Percentiles rank a stretch among this genome's conserved stretches.
Evolutionary conservation across 2,797 vertebrate species (phyloP).

Genomic region (Crenuchus spilurus): DNA sequence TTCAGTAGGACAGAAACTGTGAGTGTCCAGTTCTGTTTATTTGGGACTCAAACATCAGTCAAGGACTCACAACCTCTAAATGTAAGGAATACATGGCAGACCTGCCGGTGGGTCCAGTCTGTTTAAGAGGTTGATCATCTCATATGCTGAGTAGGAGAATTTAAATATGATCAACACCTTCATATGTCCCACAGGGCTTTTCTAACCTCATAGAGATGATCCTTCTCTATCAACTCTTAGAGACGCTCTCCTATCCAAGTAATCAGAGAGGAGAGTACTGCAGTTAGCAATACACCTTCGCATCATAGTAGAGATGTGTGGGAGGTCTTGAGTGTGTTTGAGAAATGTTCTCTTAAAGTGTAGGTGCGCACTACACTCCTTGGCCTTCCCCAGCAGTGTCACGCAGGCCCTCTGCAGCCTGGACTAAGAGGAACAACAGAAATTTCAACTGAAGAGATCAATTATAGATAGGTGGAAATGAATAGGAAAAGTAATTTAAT

Average conservation of each 20-base stretch:
- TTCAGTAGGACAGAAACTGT: no score
- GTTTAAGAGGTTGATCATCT: no score
- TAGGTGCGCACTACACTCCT: slow-evolving; percentile 47
- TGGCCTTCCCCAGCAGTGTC: slow-evolving; percentile 74
- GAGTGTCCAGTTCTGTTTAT: no score
- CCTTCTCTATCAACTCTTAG: background rate
- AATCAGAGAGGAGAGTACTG: slow-evolving; percentile 34
- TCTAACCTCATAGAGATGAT: background rate
- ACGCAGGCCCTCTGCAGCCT: slow-evolving; percentile 74
- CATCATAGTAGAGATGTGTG: slow-evolving; percentile 13
- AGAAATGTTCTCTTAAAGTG: slow-evolving; percentile 26
- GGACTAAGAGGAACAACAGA: slow-evolving; percentile 84
- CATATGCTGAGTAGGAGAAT: background rate
- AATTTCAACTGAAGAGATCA: slow-evolving; percentile 86
- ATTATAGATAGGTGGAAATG: slow-evolving; percentile 89
- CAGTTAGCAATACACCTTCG: slow-evolving; percentile 1
- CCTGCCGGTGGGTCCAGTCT: no score
- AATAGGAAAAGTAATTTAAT: slow-evolving; percentile 86
- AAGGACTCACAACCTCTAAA: no score
- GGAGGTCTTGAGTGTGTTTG: slow-evolving; percentile 1
- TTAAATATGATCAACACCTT: background rate
- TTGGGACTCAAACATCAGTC: no score
- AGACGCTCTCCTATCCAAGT: slow-evolving; percentile 21
- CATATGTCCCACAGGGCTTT: background rate
- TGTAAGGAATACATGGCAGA: no score